These are phyloP conservation scores for Manis crassicaudata DNA, from an alignment of 2,797 vertebrate genomes.

Conservation along the genomic window DNA sequence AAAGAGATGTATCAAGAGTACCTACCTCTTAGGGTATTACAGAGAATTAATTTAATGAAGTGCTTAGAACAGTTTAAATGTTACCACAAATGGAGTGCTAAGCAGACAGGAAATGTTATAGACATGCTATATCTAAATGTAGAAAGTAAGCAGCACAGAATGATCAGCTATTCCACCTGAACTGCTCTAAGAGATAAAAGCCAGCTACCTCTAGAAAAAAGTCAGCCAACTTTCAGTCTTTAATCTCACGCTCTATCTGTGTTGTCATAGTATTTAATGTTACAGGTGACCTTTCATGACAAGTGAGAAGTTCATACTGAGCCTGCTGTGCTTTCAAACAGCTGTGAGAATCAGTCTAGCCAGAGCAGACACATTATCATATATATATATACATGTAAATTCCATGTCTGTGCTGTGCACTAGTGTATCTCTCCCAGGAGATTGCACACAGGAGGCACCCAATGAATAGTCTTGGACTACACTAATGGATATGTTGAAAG, in stretches of 20 bases:
- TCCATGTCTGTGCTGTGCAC: accelerated
- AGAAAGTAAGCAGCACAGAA: background rate
- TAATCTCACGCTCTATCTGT: background rate
- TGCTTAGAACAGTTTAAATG: background rate
- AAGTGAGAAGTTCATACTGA: background rate
- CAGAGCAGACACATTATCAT: background rate
- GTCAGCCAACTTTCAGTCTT: background rate
- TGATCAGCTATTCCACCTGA: background rate
- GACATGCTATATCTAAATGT: background rate
- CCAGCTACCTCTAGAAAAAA: background rate
- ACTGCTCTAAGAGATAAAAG: background rate
- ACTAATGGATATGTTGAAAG: background rate
- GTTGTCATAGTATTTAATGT: background rate
- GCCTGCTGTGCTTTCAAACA: background rate
- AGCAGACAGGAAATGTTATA: background rate
- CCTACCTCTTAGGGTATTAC: background rate
- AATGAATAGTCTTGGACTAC: background rate
- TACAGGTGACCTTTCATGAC: background rate
- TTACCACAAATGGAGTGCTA: background rate
- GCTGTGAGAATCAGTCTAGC: background rate
- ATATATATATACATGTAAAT: background rate
- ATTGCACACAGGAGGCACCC: background rate
- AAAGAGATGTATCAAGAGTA: background rate
- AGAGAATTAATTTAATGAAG: background rate
- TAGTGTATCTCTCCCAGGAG: background rate